Evolutionary conservation across 2,113 vertebrate species (phyloP).

Genomic region (Myiopsitta monachus): DNA sequence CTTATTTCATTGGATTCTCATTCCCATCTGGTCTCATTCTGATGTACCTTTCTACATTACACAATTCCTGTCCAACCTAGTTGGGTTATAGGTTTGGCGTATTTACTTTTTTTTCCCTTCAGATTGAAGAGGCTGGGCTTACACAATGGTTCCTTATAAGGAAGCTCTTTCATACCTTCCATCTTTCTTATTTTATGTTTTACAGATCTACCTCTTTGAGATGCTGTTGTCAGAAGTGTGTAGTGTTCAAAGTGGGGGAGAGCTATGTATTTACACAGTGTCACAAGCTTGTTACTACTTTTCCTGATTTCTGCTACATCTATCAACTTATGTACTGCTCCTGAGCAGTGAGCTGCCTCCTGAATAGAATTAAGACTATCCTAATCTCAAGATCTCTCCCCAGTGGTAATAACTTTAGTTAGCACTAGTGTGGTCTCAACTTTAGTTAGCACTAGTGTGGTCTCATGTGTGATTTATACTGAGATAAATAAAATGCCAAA

Average conservation of each 20-base stretch:
- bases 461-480: background rate
- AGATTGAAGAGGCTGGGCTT: background rate
- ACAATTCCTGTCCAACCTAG: background rate
- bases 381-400: background rate
- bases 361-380: background rate
- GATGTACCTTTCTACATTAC: background rate
- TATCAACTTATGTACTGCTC: background rate
- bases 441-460: background rate
- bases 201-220: background rate
- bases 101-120: background rate
- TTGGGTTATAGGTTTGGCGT: background rate
- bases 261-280: background rate
- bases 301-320: background rate
- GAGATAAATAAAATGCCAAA: background rate
- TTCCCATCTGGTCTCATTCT: background rate
- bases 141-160: background rate
- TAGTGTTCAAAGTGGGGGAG: background rate
- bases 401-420: background rate
- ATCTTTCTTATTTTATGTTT: background rate
- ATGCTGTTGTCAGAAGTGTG: background rate
- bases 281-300: background rate
- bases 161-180: background rate
- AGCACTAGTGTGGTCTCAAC: background rate
- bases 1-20: background rate
- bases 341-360: background rate